Conservation (phyloP, 2,113 vertebrate genomes). For the Malurus alboscapulatus region DNA sequence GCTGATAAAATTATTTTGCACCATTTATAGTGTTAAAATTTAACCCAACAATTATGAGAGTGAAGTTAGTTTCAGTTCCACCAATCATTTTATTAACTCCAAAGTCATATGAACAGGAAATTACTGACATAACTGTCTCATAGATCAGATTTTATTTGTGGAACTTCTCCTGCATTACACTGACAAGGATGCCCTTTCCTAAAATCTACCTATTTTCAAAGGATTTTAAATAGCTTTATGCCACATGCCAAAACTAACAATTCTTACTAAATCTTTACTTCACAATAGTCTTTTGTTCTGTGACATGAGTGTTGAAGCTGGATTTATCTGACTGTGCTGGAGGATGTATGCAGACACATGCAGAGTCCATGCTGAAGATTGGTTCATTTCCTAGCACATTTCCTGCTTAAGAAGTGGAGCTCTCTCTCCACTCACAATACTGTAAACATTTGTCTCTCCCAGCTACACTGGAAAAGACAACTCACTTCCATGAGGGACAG, state of each 20-base stretch:
- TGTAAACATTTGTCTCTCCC: neutral
- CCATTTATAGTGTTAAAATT: neutral
- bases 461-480: neutral
- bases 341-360: neutral
- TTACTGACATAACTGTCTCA: neutral
- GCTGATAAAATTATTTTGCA: neutral
- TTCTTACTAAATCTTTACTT: neutral
- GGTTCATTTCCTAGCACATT: neutral
- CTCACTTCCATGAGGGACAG: neutral
- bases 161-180: neutral
- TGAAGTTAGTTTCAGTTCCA: neutral
- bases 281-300: neutral
- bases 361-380: neutral
- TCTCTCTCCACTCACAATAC: neutral
- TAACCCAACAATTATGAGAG: neutral
- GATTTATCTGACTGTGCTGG: neutral
- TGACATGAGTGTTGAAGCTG: rapidly evolving
- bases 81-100: neutral
- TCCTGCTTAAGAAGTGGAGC: neutral
- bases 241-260: neutral
- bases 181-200: neutral
- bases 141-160: neutral
- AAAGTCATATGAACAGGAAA: neutral
- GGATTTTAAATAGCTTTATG: neutral
- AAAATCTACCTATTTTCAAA: neutral